Base-by-base conservation (phyloP, 1,140 invertebrate species). In the Colletes gigas region DNA sequence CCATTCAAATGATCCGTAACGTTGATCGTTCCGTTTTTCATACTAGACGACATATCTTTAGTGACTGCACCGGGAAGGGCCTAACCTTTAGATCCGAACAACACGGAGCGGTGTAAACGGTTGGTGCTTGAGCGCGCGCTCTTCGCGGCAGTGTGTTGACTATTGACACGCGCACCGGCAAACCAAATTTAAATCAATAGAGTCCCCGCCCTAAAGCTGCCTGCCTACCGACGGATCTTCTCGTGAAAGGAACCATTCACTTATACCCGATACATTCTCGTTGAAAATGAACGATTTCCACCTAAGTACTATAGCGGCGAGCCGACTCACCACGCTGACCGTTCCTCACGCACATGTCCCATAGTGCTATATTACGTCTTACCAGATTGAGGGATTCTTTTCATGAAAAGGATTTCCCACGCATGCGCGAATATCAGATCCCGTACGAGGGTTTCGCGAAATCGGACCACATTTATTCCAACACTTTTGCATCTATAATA, bases 151-250 rank as follows among this genome's bases (percentile, higher is more conserved):
- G 60, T 73, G 65, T 74, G 83, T 87, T 82, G 68, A 86, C 83
- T 88, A 87, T 86, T 83, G 74, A 86, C 75, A 76, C 88, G 84
- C 85, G 84, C 86, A 84, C 90, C 90, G 91, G 88, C 88, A 89
- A 91, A 90, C 90, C 89, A 92, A 92, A 92, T 93, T 93, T 93
- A 93, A 93, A 93, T 93, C 92, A 90, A 93, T 93, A 93, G 83
- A 89, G 89, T 89, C 91, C 90, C 91, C 90, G 90, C 90, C 87
- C 85, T 57, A 62, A 21, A 55, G 15, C 57, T 67, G 67, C 59
- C 55, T 60, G 14, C n/a, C 72, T 73, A 63, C 75, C 75, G 47
- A 71, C 15, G 47, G 69, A 73, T 55, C 39, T 55, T 10, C 21
- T 73, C 69, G 68, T 47, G 19, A 65, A 79, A 84, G 78, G 55